These are phyloP conservation scores for Diadumene lineata DNA, from an alignment of 92 coral and sea anemone species.

Conservation along the genomic window DNA sequence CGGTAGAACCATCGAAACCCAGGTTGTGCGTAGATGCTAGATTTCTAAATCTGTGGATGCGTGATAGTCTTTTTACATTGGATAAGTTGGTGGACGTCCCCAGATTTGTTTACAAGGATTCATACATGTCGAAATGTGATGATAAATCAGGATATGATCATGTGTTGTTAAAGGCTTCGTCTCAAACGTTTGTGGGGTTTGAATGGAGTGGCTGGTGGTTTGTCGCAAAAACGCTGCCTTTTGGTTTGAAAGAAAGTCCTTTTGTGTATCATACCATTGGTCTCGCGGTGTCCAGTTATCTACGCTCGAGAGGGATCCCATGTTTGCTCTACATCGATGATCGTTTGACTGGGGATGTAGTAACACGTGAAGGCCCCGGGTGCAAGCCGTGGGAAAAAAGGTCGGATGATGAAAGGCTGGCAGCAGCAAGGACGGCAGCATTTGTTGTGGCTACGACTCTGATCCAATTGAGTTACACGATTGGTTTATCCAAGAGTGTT, in stretches of 20 bases:
- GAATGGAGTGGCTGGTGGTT: too few species aligned
- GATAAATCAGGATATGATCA: too few species aligned
- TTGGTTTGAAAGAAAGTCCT: slow-evolving; percentile 6
- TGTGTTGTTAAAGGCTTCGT: too few species aligned
- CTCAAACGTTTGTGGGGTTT: too few species aligned
- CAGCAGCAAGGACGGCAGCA: not conserved
- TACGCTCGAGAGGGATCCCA: not conserved
- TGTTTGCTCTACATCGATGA: slow-evolving; percentile 31
- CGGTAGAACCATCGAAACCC: slow-evolving; percentile 23
- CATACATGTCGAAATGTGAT: too few species aligned
- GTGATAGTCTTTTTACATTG: too few species aligned
- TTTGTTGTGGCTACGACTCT: not conserved
- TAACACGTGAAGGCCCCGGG: slow-evolving; percentile 2
- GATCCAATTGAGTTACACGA: not conserved
- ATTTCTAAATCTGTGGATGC: not conserved
- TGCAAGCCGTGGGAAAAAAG: not conserved
- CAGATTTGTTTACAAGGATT: too few species aligned
- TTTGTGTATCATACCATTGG: slow-evolving; percentile 16
- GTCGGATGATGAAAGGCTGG: not conserved
- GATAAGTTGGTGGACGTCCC: too few species aligned
- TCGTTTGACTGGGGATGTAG: slow-evolving; percentile 10
- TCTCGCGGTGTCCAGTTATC: slow-evolving; percentile 3
- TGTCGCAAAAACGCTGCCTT: slow-evolving; percentile 10
- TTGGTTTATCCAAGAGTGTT: not conserved
- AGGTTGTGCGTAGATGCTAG: slow-evolving; percentile 2